Evolutionary conservation across 1,140 invertebrate species (phyloP).

Genomic region (Drosophila pandora): DNA sequence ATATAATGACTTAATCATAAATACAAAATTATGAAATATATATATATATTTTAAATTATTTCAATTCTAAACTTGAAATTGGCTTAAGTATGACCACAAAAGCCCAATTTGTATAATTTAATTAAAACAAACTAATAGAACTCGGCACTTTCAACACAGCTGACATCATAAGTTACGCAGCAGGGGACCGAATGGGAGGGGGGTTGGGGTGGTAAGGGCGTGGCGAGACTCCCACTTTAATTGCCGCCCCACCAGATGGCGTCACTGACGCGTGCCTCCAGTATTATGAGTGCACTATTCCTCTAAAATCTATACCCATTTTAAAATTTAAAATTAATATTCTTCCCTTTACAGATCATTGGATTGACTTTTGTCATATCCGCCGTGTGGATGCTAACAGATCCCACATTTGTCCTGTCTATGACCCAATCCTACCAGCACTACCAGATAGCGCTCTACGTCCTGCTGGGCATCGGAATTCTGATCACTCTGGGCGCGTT

Average conservation of each 20-base stretch:
- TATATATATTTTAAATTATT: too few relatives aligned
- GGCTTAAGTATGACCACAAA: too few relatives aligned
- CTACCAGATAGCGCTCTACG: conserved; percentile 89
- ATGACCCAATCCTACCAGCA: conserved; percentile 88
- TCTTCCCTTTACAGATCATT: conserved; percentile 87
- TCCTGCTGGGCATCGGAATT: conserved; percentile 90
- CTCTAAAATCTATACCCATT: conserved; percentile 1
- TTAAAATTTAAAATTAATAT: conserved; percentile 16
- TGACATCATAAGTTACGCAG: conserved; percentile 61
- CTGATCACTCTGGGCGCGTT: conserved; percentile 94
- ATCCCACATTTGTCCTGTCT: conserved; percentile 89
- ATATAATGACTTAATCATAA: too few relatives aligned
- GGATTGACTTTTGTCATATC: conserved; percentile 88
- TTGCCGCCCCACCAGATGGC: conserved; percentile 60
- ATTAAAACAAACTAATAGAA: conserved; percentile 28
- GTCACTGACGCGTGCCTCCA: conserved; percentile 42
- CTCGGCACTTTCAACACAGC: conserved; percentile 23
- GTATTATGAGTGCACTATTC: conserved; percentile 17
- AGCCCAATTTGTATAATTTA: conserved; percentile 8
- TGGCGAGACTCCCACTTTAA: conserved; percentile 46
- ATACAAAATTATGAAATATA: too few relatives aligned
- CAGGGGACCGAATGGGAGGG: conserved; percentile 6
- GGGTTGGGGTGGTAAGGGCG: not conserved
- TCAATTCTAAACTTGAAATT: too few relatives aligned
- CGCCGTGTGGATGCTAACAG: conserved; percentile 91